Percentiles rank a stretch among this genome's conserved stretches.
Conservation (phyloP, 2,797 vertebrate species). For the Enteromius anoplus region DNA sequence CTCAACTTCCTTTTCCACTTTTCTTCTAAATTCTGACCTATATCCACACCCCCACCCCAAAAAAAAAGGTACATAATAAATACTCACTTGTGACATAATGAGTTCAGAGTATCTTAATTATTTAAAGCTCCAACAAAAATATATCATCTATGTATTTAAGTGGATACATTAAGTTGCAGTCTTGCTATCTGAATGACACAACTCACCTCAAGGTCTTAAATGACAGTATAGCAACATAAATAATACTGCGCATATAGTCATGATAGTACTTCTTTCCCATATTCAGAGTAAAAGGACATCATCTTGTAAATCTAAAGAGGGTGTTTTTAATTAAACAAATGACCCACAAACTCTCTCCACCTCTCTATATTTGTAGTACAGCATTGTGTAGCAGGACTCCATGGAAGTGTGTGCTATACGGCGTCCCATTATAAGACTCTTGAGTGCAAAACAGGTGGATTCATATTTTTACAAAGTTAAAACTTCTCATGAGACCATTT, state of each 20-base stretch:
- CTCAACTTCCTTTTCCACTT: constrained; percentile 64
- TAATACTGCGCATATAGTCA: constrained; percentile 61
- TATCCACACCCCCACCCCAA: constrained; percentile 38
- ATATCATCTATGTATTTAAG: constrained; percentile 70
- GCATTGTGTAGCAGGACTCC: constrained; percentile 32
- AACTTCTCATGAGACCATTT: constrained; percentile 11
- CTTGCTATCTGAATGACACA: constrained; percentile 62
- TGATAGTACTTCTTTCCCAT: constrained; percentile 28
- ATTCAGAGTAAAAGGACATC: constrained; percentile 31
- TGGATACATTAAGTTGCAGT: constrained; percentile 69
- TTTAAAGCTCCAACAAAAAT: constrained; percentile 71
- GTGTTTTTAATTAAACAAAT: neutral
- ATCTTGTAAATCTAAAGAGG: constrained; percentile 15
- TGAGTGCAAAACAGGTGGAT: constrained; percentile 69
- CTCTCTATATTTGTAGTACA: constrained; percentile 7
- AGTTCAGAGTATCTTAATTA: constrained; percentile 57
- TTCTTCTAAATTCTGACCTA: constrained; percentile 47
- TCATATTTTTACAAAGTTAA: constrained; percentile 49
- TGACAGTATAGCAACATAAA: constrained; percentile 63
- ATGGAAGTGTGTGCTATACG: constrained; percentile 46
- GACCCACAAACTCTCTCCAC: neutral
- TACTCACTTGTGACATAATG: constrained; percentile 60
- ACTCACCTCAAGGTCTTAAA: constrained; percentile 60
- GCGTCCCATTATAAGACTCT: constrained; percentile 73
- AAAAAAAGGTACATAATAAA: constrained; percentile 59